Conservation (phyloP, 2,113 vertebrate species). For the Malurus cyaneus region DNA sequence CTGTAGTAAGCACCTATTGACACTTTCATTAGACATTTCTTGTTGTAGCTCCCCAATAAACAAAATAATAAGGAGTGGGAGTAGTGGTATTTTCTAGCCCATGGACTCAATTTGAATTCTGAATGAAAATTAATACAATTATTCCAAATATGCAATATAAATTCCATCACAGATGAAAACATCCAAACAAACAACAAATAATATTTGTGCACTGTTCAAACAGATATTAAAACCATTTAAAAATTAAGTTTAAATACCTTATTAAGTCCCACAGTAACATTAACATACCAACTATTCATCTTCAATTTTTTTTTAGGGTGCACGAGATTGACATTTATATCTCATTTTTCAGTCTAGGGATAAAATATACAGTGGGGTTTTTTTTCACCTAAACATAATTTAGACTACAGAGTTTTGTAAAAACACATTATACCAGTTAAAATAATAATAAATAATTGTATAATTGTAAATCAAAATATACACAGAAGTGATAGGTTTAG, state of each 20-base stretch:
- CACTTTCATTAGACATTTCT: not conserved
- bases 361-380: not conserved
- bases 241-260: not conserved
- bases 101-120: not conserved
- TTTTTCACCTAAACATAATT: not conserved
- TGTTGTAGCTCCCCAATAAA: not conserved
- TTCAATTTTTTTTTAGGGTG: not conserved
- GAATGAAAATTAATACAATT: not conserved
- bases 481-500: fast-evolving
- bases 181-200: not conserved
- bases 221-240: not conserved
- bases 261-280: not conserved
- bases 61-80: not conserved
- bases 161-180: not conserved
- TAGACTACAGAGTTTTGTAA: not conserved
- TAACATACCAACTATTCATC: not conserved
- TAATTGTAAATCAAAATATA: not conserved
- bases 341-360: not conserved
- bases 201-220: not conserved
- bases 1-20: not conserved
- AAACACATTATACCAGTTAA: not conserved
- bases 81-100: not conserved
- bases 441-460: not conserved
- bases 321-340: not conserved
- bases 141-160: not conserved